phyloP scores from a whole-genome alignment of 2,888 invertebrate genomes.

The Seira ritae region DNA sequence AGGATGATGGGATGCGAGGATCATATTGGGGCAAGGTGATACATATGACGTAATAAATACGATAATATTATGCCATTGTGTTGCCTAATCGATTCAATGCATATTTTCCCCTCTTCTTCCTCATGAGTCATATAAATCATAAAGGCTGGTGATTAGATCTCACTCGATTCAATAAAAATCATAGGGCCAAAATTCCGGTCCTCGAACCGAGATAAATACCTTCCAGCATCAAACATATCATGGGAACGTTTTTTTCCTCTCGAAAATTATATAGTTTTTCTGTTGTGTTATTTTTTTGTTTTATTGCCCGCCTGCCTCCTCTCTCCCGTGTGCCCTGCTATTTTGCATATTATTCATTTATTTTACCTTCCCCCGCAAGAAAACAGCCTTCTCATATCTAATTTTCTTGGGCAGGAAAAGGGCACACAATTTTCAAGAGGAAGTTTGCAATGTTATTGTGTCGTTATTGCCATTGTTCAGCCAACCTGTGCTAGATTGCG shows the following conservation, averaged over 20 bases:
- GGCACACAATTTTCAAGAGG: conserved; percentile 8
- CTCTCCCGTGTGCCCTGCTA: not conserved
- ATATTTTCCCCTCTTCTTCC: not conserved
- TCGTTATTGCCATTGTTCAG: not conserved
- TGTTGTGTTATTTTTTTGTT: not conserved
- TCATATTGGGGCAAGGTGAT: not conserved
- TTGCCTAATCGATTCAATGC: not conserved
- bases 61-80: not conserved
- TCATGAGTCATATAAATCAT: conserved; percentile 21
- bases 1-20: no score
- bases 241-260: no score
- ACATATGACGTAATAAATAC: not conserved
- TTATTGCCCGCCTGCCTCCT: conserved; percentile 9
- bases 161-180: conserved; percentile 16
- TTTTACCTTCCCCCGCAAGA: conserved; percentile 1
- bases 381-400: conserved; percentile 13
- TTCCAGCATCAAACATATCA: no score
- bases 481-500: conserved; percentile 4
- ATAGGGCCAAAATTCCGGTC: not conserved
- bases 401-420: not conserved
- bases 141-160: not conserved
- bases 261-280: no score
- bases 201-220: no score
- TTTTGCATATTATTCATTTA: conserved; percentile 14
- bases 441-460: conserved; percentile 8